Conservation (phyloP, 2,888 invertebrate genomes). For the Andricus curvator region DNA sequence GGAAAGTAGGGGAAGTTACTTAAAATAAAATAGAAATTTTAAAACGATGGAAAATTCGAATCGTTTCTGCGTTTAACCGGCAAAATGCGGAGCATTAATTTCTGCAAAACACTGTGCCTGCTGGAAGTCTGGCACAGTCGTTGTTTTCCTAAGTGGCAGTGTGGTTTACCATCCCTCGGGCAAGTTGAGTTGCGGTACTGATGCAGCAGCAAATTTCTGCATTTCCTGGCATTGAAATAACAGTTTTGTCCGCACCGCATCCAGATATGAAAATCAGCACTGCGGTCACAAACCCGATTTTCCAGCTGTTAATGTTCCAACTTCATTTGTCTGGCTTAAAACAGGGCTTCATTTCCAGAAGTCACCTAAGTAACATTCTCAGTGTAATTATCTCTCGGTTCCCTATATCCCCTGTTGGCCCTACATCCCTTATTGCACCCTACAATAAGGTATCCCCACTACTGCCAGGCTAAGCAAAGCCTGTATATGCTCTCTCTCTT, state of each 20-base stretch:
- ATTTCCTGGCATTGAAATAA: conserved; percentile 15
- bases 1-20: too few relatives aligned
- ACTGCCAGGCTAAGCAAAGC: too few relatives aligned
- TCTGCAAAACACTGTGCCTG: background rate
- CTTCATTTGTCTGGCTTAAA: background rate
- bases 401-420: accelerated
- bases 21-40: too few relatives aligned
- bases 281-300: background rate
- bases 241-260: conserved; percentile 27
- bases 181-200: conserved; percentile 17
- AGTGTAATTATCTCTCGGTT: too few relatives aligned
- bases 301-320: background rate
- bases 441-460: too few relatives aligned
- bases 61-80: too few relatives aligned
- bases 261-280: background rate
- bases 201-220: conserved; percentile 31
- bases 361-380: accelerated
- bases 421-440: accelerated
- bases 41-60: too few relatives aligned
- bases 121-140: conserved; percentile 28
- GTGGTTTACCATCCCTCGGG: conserved; percentile 24
- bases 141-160: conserved; percentile 37
- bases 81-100: background rate
- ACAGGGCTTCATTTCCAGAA: background rate
- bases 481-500: too few relatives aligned